A percentile compares a stretch with the other conserved stretches of the same genome.
Conservation (phyloP, 2,797 vertebrate species). For the Brotula barbata region DNA sequence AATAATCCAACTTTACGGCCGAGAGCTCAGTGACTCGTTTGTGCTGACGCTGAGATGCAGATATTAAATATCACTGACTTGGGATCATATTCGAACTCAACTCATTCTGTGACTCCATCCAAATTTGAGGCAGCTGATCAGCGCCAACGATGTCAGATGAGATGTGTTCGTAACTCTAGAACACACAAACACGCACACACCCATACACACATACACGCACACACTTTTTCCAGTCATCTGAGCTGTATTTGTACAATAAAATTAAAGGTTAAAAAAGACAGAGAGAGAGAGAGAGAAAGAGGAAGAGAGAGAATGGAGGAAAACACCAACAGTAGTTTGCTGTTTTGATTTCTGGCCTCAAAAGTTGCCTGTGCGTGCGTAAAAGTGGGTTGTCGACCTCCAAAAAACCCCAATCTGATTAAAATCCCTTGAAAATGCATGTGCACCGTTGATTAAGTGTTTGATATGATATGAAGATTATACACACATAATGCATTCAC, state of each 20-base stretch:
- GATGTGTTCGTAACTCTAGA: slow-evolving; percentile 15
- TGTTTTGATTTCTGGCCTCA: too few species aligned
- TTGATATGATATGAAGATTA: slow-evolving; percentile 27
- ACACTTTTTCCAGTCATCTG: slow-evolving; percentile 15
- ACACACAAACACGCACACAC: slow-evolving; percentile 27
- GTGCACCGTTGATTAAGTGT: slow-evolving; percentile 4
- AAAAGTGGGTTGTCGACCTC: background rate
- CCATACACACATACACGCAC: too few species aligned
- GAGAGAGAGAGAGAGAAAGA: slow-evolving; percentile 5
- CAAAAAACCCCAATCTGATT: slow-evolving; percentile 7
- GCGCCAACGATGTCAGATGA: background rate
- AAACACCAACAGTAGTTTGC: background rate
- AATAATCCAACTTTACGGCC: slow-evolving; percentile 44
- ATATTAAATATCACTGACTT: slow-evolving; percentile 38
- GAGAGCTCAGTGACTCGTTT: slow-evolving; percentile 29
- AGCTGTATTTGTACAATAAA: slow-evolving; percentile 45
- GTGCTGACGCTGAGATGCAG: slow-evolving; percentile 16
- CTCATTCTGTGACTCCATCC: slow-evolving; percentile 14
- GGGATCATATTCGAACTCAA: slow-evolving; percentile 29
- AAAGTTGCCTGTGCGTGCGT: slow-evolving; percentile 5
- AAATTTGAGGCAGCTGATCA: background rate
- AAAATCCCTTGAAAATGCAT: slow-evolving; percentile 10
- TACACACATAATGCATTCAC: slow-evolving; percentile 2
- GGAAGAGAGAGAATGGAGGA: background rate
- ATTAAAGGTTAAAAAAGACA: slow-evolving; percentile 6